These are phyloP conservation scores for Gymnosoma rotundatum DNA, from an alignment of 2,888 invertebrate genomes.

Conservation along the genomic window DNA sequence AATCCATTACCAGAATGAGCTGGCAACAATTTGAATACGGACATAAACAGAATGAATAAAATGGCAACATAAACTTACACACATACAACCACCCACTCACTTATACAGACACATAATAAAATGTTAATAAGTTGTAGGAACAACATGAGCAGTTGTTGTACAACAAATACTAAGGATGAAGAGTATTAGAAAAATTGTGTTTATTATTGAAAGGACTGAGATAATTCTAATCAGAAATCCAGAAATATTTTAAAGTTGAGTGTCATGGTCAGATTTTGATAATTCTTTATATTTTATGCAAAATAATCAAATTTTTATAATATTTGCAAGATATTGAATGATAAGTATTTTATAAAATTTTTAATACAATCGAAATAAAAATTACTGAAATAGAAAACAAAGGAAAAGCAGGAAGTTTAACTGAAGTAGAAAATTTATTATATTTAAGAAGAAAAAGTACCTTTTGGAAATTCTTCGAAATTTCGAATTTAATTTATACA, in stretches of 20 bases:
- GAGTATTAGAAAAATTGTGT: conserved; percentile 16
- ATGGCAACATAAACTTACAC: conserved; percentile 17
- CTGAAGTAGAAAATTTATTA: too few relatives aligned
- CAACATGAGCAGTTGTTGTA: neutral
- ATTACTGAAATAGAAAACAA: too few relatives aligned
- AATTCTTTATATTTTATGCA: too few relatives aligned
- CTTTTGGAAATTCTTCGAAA: too few relatives aligned
- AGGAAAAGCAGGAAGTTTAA: too few relatives aligned
- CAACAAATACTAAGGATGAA: conserved; percentile 2
- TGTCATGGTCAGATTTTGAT: too few relatives aligned
- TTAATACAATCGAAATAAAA: too few relatives aligned
- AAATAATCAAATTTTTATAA: too few relatives aligned
- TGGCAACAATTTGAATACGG: conserved; percentile 62
- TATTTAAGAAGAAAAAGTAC: too few relatives aligned
- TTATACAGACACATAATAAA: neutral
- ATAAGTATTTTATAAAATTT: too few relatives aligned
- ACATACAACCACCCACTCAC: neutral
- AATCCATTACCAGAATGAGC: conserved; percentile 71
- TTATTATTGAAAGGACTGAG: conserved; percentile 1
- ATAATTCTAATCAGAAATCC: neutral
- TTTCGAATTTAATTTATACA: too few relatives aligned
- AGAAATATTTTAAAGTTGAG: neutral
- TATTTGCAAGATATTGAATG: too few relatives aligned
- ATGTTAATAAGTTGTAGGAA: neutral
- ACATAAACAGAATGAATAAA: conserved; percentile 30